Percentiles rank a stretch among this genome's conserved stretches.
Conservation (phyloP, 2,797 vertebrate genomes). For the Cephalopachus bancanus region DNA sequence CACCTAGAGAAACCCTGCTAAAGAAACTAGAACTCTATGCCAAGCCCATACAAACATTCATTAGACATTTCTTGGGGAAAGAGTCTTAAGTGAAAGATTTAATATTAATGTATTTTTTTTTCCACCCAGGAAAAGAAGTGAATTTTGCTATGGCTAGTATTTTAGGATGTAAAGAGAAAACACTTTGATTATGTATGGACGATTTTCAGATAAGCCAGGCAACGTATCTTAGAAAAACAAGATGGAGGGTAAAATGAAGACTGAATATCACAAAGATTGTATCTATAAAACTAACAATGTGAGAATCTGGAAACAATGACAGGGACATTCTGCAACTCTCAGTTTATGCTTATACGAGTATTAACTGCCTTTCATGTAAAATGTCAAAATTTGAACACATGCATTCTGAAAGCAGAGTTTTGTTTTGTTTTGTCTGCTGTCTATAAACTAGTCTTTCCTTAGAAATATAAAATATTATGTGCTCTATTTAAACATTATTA, state of each 20-base stretch:
- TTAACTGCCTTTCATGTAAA: not conserved
- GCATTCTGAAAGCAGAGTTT: not conserved
- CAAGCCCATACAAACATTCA: not conserved
- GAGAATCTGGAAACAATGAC: not conserved
- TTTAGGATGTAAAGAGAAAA: conserved; percentile 3
- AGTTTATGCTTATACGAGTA: not conserved
- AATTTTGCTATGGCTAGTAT: not conserved
- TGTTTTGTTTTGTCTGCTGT: not conserved
- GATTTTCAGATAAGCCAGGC: not conserved
- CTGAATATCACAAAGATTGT: not conserved
- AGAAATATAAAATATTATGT: not conserved
- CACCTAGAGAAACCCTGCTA: not conserved
- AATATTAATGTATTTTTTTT: not conserved
- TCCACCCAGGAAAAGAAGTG: not conserved
- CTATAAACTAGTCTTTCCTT: not conserved
- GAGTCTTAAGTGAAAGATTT: not conserved
- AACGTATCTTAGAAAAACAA: not conserved
- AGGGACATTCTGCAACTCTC: not conserved
- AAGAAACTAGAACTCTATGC: not conserved
- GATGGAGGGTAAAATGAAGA: not conserved
- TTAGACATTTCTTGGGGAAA: not conserved
- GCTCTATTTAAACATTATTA: not conserved
- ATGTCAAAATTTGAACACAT: not conserved
- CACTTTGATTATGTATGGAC: not conserved
- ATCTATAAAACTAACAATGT: not conserved